phyloP scores from a whole-genome alignment of 2,888 invertebrate genomes.

The Coleophora deauratella region DNA sequence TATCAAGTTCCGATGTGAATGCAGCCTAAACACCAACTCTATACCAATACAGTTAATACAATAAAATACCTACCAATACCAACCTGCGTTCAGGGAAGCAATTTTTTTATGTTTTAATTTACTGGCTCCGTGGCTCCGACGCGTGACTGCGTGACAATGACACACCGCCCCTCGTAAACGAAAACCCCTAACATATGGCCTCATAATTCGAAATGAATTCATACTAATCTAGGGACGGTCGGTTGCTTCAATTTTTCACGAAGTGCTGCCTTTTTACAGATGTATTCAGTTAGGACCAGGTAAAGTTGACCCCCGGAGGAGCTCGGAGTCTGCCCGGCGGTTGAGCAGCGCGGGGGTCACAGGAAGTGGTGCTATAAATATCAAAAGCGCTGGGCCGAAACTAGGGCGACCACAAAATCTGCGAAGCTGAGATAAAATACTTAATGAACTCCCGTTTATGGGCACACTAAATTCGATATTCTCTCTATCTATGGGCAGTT shows the following conservation, averaged over 20 bases:
- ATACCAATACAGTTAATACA: too few species aligned
- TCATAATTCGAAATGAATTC: not conserved
- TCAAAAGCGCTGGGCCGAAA: slow-evolving; percentile 6
- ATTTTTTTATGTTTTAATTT: too few species aligned
- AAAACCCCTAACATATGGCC: too few species aligned
- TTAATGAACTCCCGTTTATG: too few species aligned
- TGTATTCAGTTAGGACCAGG: slow-evolving; percentile 12
- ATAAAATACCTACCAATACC: too few species aligned
- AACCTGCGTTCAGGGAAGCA: too few species aligned
- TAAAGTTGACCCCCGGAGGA: slow-evolving; percentile 1
- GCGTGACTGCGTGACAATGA: too few species aligned
- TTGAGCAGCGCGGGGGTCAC: not conserved
- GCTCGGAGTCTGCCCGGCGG: not conserved
- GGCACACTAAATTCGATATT: not conserved
- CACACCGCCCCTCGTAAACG: too few species aligned
- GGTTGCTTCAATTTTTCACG: slow-evolving; percentile 11
- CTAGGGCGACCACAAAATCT: not conserved
- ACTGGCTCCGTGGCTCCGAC: too few species aligned
- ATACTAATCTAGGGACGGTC: slow-evolving; percentile 3
- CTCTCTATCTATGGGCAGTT: too few species aligned
- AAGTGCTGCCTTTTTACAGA: slow-evolving; percentile 9
- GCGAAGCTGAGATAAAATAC: not conserved
- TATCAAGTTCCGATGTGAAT: too few species aligned
- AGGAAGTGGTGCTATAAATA: slow-evolving; percentile 14
- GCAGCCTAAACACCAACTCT: too few species aligned